A percentile compares a stretch with the other conserved stretches of the same genome.
Evolutionary conservation across 2,113 vertebrate species (phyloP).

Genomic region (Anas platyrhynchos): DNA sequence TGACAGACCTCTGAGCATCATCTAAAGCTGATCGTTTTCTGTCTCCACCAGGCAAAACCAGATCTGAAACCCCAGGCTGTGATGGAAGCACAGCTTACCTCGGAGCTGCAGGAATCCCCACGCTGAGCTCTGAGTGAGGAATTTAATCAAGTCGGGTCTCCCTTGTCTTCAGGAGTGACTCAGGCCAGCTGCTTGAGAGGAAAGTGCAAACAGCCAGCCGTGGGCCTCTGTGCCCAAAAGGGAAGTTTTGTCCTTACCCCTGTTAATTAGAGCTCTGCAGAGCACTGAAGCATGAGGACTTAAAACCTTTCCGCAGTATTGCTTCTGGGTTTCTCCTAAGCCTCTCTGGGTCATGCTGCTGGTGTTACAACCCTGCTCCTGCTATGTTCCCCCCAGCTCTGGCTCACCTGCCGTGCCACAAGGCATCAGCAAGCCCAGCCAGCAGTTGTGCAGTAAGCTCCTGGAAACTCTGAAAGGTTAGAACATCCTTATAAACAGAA

Average conservation of each 20-base stretch:
- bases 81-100: neutral
- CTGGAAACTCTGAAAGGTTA: constrained; percentile 23
- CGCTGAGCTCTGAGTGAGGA: rapidly evolving
- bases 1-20: neutral
- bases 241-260: neutral
- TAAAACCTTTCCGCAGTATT: neutral
- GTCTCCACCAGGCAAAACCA: neutral
- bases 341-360: neutral
- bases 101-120: neutral
- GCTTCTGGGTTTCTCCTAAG: neutral
- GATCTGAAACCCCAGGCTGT: neutral
- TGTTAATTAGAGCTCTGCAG: neutral
- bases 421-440: neutral
- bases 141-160: constrained; percentile 26
- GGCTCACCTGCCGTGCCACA: neutral
- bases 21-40: neutral
- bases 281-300: constrained; percentile 20
- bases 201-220: neutral
- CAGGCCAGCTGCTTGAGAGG: neutral
- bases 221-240: rapidly evolving
- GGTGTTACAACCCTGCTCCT: neutral
- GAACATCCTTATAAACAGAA: neutral
- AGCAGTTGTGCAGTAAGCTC: neutral
- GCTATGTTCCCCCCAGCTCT: neutral
- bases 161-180: neutral